phyloP scores from a whole-genome alignment of 2,797 vertebrate species.

The Geotrypetes seraphini region DNA sequence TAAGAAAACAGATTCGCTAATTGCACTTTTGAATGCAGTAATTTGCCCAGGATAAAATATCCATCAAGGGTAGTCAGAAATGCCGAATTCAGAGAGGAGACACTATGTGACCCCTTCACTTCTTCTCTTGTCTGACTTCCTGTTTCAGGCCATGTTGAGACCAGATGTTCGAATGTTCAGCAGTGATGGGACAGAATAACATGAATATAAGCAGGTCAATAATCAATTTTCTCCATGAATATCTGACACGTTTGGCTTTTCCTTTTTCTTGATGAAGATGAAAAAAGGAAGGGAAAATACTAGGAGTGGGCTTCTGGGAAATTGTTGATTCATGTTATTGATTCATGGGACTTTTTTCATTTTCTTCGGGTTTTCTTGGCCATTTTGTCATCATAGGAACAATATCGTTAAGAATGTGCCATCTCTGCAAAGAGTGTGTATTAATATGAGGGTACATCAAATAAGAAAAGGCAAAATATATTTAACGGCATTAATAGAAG shows the following conservation, averaged over 20 bases:
- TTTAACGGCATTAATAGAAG: too few relatives aligned
- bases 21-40: constrained; percentile 86
- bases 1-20: constrained; percentile 94
- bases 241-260: constrained; percentile 19
- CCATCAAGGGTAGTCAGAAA: constrained; percentile 84
- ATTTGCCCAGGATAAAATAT: constrained; percentile 94
- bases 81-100: constrained; percentile 78
- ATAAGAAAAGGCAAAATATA: too few relatives aligned
- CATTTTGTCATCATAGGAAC: too few relatives aligned
- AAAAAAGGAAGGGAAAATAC: too few relatives aligned
- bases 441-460: too few relatives aligned
- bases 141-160: constrained; percentile 83
- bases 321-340: too few relatives aligned
- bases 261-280: constrained; percentile 17
- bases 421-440: too few relatives aligned
- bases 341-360: too few relatives aligned
- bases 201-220: constrained; percentile 39
- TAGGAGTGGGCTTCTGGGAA: too few relatives aligned
- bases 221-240: constrained; percentile 32
- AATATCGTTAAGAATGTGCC: too few relatives aligned
- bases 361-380: too few relatives aligned
- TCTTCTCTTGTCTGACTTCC: constrained; percentile 74
- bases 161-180: constrained; percentile 71
- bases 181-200: constrained; percentile 5
- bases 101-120: constrained; percentile 76